These are phyloP conservation scores for Acronicta alni DNA, from an alignment of 2,888 invertebrate species.

Conservation along the genomic window DNA sequence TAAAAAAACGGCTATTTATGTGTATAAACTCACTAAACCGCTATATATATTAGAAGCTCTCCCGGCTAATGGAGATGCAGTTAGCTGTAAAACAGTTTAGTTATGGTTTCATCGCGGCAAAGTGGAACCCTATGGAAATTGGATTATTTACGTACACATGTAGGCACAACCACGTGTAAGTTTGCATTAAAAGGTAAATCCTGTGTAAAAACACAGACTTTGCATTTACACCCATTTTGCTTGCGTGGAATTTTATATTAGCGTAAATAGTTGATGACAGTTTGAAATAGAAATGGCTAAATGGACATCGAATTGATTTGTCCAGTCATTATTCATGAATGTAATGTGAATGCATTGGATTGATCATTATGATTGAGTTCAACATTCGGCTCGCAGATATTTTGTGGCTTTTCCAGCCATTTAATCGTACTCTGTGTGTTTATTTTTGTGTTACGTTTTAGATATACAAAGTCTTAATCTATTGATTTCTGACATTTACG, in stretches of 20 bases:
- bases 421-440: too few species aligned
- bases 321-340: conserved; percentile 4
- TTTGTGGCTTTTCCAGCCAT: too few species aligned
- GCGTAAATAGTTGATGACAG: conserved; percentile 34
- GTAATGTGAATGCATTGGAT: conserved; percentile 12
- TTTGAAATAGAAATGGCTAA: conserved; percentile 39
- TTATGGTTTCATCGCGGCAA: conserved; percentile 32
- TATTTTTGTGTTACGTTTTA: too few species aligned
- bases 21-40: neutral
- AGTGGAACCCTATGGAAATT: conserved; percentile 54
- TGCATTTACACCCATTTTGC: conserved; percentile 39
- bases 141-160: conserved; percentile 45
- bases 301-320: conserved; percentile 23
- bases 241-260: conserved; percentile 44
- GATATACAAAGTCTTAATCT: too few species aligned
- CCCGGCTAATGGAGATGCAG: conserved; percentile 1
- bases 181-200: conserved; percentile 21
- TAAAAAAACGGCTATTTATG: too few species aligned
- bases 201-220: conserved; percentile 39
- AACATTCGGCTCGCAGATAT: neutral
- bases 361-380: neutral
- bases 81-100: conserved; percentile 25
- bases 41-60: neutral
- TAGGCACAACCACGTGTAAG: conserved; percentile 29
- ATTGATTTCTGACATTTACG: too few species aligned